Conservation (phyloP, 2,113 vertebrate genomes). For the Lepisosteus osseus region DNA sequence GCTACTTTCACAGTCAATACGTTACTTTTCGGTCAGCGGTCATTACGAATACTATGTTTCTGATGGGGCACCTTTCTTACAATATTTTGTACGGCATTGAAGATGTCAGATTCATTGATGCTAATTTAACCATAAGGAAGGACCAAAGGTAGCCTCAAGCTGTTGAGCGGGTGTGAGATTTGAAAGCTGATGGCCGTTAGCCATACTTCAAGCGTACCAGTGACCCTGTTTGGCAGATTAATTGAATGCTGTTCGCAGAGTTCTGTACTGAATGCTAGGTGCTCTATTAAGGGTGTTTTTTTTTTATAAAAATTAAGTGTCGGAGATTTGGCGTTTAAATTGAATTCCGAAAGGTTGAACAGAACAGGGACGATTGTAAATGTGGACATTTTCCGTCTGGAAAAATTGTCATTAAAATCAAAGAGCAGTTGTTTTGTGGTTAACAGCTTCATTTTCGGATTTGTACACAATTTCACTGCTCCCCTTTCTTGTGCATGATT, state of each 20-base stretch:
- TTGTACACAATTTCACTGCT: no score
- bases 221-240: conserved; percentile 9
- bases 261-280: neutral
- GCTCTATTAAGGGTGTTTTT: neutral
- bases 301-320: neutral
- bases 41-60: neutral
- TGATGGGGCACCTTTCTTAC: neutral
- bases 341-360: no score
- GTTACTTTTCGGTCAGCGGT: no score
- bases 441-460: no score
- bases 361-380: no score
- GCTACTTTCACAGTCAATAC: no score
- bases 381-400: no score
- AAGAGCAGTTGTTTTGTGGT: no score
- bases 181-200: neutral
- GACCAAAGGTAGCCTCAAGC: no score
- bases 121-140: neutral
- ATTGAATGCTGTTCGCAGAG: neutral
- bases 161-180: neutral
- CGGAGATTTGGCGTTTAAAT: no score
- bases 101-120: neutral
- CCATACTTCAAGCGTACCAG: neutral
- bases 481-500: no score
- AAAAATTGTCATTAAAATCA: no score
- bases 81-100: conserved; percentile 9